Evolutionary conservation across 1,140 invertebrate genomes (phyloP), one percentile per base, ranked within the genome.

Genomic region (Papilio glaucus): DNA sequence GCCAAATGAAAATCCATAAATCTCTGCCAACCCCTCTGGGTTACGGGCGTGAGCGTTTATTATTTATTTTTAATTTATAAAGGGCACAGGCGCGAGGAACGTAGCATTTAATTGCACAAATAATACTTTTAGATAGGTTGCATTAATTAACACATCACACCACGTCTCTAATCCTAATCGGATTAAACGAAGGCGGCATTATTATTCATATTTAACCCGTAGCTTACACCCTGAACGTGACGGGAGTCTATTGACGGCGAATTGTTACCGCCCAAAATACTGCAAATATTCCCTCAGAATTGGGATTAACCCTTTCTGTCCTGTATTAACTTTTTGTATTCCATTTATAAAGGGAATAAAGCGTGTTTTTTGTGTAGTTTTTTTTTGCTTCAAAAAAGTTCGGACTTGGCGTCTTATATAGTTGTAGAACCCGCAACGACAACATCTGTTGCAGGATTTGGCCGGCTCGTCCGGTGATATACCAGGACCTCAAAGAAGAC

Each of bases 281-380:
- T 57, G 49, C 49, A 57, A 57, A 57, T 57, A 57, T 57, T 57
- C 9, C 49, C 21, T 24, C 49, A 24, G 18, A 57, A 57, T 57
- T 18, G n/a, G 49, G 21, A 57, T 57, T 57, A 57, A 57, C 49
- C 24, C 49, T 57, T 57, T 57, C 24, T 57, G 18, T 24, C 9
- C 24, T 21, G 24, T 57, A 57, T 57, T 57, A 57, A 57, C 21
- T 57, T 26, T 9, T 26, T 57, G 9, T 24, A 21, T 26, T 57
- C 9, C 9, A 57, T 24, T 57, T 24, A 57, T 15, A 13, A 13
- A 57, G 10, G 24, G 10, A 57, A 12, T 10, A 26, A 57, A 57
- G 3, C 3, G 49, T 57, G 49, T 26, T 12, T 12, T 26, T 45
- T 57, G 4, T 33, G 29, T 33, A 3, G 6, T 33, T 33, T 33